phyloP scores from a whole-genome alignment of 2,888 invertebrate genomes.

The Parnassius apollo region DNA sequence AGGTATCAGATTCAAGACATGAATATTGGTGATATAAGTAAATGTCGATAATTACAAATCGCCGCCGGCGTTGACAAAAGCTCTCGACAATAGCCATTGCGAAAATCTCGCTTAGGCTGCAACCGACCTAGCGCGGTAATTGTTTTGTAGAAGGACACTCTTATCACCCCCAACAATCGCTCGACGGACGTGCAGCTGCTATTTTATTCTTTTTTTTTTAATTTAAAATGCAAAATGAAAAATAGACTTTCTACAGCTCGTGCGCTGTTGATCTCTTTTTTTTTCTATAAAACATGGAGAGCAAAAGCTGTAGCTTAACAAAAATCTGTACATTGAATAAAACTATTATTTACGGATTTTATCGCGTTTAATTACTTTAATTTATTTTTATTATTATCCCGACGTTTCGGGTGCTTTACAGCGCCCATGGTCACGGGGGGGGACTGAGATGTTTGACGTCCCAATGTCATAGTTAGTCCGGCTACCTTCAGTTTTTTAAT shows the following conservation, averaged over 20 bases:
- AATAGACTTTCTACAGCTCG: slow-evolving; percentile 23
- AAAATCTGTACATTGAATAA: too few relatives aligned
- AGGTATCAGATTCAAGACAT: slow-evolving; percentile 24
- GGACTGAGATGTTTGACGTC: too few relatives aligned
- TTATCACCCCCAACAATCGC: slow-evolving; percentile 63
- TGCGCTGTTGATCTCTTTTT: slow-evolving; percentile 9
- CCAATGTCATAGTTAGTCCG: too few relatives aligned
- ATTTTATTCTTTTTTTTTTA: slow-evolving; percentile 50
- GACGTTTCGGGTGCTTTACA: too few relatives aligned
- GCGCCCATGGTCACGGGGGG: too few relatives aligned
- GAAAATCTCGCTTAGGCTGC: slow-evolving; percentile 53
- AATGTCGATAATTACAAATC: slow-evolving; percentile 42
- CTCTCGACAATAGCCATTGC: slow-evolving; percentile 55
- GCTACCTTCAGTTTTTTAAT: too few relatives aligned
- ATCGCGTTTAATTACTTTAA: too few relatives aligned
- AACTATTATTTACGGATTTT: too few relatives aligned
- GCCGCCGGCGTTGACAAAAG: slow-evolving; percentile 48
- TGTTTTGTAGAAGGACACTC: slow-evolving; percentile 74
- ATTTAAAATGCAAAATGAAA: slow-evolving; percentile 24
- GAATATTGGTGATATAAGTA: slow-evolving; percentile 40
- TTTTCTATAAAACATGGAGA: slow-evolving; percentile 7
- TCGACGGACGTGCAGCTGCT: slow-evolving; percentile 65
- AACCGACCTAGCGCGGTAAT: slow-evolving; percentile 60
- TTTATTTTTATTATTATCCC: too few relatives aligned
- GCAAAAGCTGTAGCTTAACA: neutral